A percentile compares a stretch with the other conserved stretches of the same genome.
Conservation (phyloP, 2,888 invertebrate species). For the Spodoptera littoralis region DNA sequence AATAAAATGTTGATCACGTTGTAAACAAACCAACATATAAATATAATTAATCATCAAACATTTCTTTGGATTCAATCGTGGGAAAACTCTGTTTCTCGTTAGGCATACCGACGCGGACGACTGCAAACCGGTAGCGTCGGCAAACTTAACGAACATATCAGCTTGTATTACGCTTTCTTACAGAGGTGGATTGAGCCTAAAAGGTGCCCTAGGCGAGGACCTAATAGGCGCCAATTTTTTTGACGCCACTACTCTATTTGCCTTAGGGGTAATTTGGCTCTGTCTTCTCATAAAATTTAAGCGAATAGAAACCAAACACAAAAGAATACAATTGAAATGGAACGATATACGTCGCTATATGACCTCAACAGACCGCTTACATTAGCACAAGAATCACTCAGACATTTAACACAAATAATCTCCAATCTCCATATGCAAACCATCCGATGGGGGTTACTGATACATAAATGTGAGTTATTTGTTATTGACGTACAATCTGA, state of each 20-base stretch:
- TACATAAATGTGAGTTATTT: conserved; percentile 69
- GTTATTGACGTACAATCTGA: conserved; percentile 52
- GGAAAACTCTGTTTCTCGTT: conserved; percentile 9
- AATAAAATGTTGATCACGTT: too few relatives aligned
- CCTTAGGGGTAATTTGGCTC: too few relatives aligned
- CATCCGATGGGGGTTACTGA: conserved; percentile 67
- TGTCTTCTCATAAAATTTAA: too few relatives aligned
- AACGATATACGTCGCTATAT: conserved; percentile 43
- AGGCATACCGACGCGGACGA: conserved; percentile 1
- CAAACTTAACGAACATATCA: conserved; percentile 4
- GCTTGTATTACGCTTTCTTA: too few relatives aligned
- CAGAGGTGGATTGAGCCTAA: too few relatives aligned
- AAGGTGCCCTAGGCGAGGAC: too few relatives aligned
- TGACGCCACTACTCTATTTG: too few relatives aligned
- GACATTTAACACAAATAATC: conserved; percentile 71
- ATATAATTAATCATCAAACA: conserved; percentile 7
- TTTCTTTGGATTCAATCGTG: conserved; percentile 14
- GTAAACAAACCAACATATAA: neutral
- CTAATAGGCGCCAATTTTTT: too few relatives aligned
- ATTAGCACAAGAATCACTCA: conserved; percentile 54
- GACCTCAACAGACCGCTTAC: conserved; percentile 44
- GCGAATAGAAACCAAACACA: neutral
- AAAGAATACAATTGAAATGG: conserved; percentile 21
- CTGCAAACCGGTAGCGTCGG: conserved; percentile 12
- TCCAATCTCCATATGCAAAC: conserved; percentile 67